Evolutionary conservation across 2,888 invertebrate species (phyloP).

Genomic region (Alloscopus bannaensis): DNA sequence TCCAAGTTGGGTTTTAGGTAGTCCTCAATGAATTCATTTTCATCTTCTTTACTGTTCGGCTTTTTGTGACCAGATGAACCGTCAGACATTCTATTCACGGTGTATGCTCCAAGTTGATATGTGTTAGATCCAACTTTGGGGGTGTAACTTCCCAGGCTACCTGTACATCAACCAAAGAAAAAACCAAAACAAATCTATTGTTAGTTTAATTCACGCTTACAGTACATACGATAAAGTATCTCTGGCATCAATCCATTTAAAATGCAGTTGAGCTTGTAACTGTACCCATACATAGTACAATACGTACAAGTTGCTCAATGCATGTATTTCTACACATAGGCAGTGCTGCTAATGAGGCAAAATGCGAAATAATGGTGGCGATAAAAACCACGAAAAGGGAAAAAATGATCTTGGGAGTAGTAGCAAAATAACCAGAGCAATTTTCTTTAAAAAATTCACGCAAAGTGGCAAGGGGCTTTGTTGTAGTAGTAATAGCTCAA

Average conservation of each 20-base stretch:
- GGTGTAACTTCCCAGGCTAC: constrained; percentile 85
- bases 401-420: too few relatives aligned
- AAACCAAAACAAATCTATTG: constrained; percentile 38
- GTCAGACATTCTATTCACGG: constrained; percentile 73
- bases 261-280: constrained; percentile 12
- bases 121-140: constrained; percentile 82
- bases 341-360: constrained; percentile 31
- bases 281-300: not conserved
- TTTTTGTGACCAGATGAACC: constrained; percentile 65
- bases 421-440: too few relatives aligned
- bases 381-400: constrained; percentile 26
- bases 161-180: constrained; percentile 58
- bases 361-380: constrained; percentile 1
- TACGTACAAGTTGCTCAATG: constrained; percentile 30
- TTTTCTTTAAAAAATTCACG: not conserved
- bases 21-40: constrained; percentile 74
- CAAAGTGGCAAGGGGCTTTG: not conserved
- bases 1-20: constrained; percentile 71
- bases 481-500: not conserved
- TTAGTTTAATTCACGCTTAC: constrained; percentile 19
- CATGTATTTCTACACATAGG: constrained; percentile 20
- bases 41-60: constrained; percentile 74
- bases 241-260: constrained; percentile 43
- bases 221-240: constrained; percentile 2
- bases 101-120: constrained; percentile 69